A percentile compares a stretch with the other conserved stretches of the same genome.
Evolutionary conservation across 1,140 invertebrate genomes (phyloP).

Genomic region (Carcinoscorpius rotundicauda): DNA sequence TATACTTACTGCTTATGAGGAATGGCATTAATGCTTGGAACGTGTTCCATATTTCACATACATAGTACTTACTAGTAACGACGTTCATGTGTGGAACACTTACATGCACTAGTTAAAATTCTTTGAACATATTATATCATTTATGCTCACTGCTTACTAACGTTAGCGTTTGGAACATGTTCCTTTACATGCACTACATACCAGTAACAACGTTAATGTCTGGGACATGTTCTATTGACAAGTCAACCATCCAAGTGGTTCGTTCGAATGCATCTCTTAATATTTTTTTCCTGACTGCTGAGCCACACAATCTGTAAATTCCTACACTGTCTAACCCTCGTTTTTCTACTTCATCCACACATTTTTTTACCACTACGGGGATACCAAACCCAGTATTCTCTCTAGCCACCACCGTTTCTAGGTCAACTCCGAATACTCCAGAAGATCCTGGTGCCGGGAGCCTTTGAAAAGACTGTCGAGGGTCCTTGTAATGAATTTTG

Average conservation of each 20-base stretch:
- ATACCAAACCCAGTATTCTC: conserved; percentile 52
- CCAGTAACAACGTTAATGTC: conserved; percentile 97
- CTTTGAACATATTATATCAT: no score
- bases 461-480: conserved; percentile 63
- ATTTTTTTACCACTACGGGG: conserved; percentile 79
- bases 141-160: no score
- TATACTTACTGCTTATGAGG: no score
- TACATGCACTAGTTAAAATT: no score
- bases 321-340: conserved; percentile 94
- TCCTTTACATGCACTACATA: conserved; percentile 24
- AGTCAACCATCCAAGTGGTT: conserved; percentile 78
- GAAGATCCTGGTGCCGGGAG: conserved; percentile 20
- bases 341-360: conserved; percentile 91
- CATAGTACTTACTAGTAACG: no score
- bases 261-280: conserved; percentile 87
- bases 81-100: no score
- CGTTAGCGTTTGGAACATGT: no score
- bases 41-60: no score
- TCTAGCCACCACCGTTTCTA: conserved; percentile 72
- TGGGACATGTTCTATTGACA: conserved; percentile 91
- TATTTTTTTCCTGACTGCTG: conserved; percentile 88
- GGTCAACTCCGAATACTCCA: conserved; percentile 72
- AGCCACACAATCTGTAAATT: conserved; percentile 88
- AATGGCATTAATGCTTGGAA: no score
- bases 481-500: conserved; percentile 82